phyloP scores from a whole-genome alignment of 2,113 vertebrate species.

The Dipodomys spectabilis region DNA sequence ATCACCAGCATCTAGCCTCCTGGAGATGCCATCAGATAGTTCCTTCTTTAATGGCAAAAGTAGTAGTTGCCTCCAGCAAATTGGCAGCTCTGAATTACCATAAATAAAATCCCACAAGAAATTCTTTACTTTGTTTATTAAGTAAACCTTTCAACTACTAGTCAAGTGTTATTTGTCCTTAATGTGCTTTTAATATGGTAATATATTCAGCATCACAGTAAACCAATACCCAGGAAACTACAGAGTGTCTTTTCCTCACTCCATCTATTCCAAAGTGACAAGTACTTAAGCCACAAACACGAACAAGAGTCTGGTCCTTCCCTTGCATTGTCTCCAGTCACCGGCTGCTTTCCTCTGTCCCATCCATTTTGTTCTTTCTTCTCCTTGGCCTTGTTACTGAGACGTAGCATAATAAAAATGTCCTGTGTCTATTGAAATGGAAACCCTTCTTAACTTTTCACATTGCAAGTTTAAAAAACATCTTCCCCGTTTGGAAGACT shows the following conservation, averaged over 20 bases:
- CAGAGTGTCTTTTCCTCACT: neutral
- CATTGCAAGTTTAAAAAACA: neutral
- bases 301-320: neutral
- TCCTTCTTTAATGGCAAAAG: conserved; percentile 6
- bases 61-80: conserved; percentile 11
- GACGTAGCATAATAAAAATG: neutral
- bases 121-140: conserved; percentile 53
- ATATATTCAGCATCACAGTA: neutral
- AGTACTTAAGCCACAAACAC: neutral
- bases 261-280: neutral
- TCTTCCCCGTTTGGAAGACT: neutral
- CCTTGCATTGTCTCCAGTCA: neutral
- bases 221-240: neutral
- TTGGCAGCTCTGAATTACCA: neutral
- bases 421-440: neutral
- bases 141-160: conserved; percentile 24
- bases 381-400: neutral
- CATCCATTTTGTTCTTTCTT: neutral
- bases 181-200: conserved; percentile 40
- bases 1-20: neutral
- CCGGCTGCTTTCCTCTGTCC: neutral
- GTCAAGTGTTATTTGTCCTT: conserved; percentile 32
- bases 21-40: neutral
- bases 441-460: neutral
- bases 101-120: conserved; percentile 14